Percentiles rank a stretch among this genome's conserved stretches.
Conservation (phyloP, 2,113 vertebrate species). For the Notothenia coriiceps region DNA sequence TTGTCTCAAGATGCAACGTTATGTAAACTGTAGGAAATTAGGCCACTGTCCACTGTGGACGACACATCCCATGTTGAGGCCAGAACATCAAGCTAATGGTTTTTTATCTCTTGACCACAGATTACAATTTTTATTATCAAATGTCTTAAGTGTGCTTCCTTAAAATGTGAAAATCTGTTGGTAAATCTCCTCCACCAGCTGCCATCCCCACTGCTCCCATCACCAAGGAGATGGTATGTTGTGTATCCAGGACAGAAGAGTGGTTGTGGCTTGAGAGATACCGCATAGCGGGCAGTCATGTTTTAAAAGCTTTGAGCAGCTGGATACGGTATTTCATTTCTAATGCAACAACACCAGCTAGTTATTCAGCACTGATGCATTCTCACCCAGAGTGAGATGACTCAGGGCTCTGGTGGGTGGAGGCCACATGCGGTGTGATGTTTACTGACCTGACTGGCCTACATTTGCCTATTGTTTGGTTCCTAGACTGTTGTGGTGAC, state of each 20-base stretch:
- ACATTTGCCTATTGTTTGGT: constrained; percentile 29
- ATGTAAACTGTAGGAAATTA: constrained; percentile 59
- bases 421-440: constrained; percentile 38
- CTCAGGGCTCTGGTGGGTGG: constrained; percentile 44
- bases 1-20: constrained; percentile 46
- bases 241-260: constrained; percentile 45
- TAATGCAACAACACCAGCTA: neutral
- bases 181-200: constrained; percentile 14
- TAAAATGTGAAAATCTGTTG: constrained; percentile 22
- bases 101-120: neutral
- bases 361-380: constrained; percentile 18
- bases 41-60: constrained; percentile 28
- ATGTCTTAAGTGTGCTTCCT: constrained; percentile 1
- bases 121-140: neutral
- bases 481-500: neutral
- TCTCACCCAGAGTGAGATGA: constrained; percentile 30
- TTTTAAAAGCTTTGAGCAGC: constrained; percentile 23
- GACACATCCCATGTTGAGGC: constrained; percentile 9
- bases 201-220: constrained; percentile 30
- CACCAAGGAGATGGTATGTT: constrained; percentile 73
- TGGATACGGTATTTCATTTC: constrained; percentile 27
- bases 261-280: constrained; percentile 44
- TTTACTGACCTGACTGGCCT: constrained; percentile 46
- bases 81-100: constrained; percentile 12
- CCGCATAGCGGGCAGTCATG: constrained; percentile 10